Percentiles rank a stretch among this genome's conserved stretches.
Evolutionary conservation across 2,113 vertebrate species (phyloP).

Genomic region (Xiphophorus couchianus): DNA sequence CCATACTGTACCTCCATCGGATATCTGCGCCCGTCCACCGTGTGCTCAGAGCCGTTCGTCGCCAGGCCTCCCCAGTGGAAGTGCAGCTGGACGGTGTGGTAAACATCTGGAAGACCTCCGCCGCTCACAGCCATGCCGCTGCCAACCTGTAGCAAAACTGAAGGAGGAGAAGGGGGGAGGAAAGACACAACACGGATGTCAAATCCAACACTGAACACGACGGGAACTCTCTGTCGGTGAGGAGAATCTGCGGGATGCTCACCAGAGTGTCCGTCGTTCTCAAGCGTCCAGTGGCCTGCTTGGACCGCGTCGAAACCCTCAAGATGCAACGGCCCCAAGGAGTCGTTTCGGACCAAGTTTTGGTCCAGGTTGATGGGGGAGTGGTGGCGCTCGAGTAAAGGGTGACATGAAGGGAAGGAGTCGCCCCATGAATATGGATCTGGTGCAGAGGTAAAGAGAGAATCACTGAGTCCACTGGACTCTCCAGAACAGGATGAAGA

Average conservation of each 20-base stretch:
- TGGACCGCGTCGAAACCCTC: slow-evolving; percentile 81
- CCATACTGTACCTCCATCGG: slow-evolving; percentile 88
- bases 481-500: background rate
- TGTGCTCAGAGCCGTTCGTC: slow-evolving; percentile 85
- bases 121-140: slow-evolving; percentile 79
- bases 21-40: slow-evolving; percentile 75
- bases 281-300: slow-evolving; percentile 80
- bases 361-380: slow-evolving; percentile 86
- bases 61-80: slow-evolving; percentile 87
- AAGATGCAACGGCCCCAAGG: slow-evolving; percentile 77
- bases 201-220: background rate
- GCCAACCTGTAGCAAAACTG: slow-evolving; percentile 74
- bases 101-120: slow-evolving; percentile 78
- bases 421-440: slow-evolving; percentile 75
- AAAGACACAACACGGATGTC: background rate
- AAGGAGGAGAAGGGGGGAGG: slow-evolving; percentile 9
- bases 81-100: slow-evolving; percentile 82
- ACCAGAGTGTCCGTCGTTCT: slow-evolving; percentile 86
- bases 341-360: slow-evolving; percentile 60
- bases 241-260: background rate
- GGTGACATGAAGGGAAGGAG: slow-evolving; percentile 63
- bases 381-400: slow-evolving; percentile 72
- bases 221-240: no score
- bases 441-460: slow-evolving; percentile 12
- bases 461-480: background rate